These are phyloP conservation scores for Chydorus sphaericus DNA, from an alignment of 2,888 invertebrate genomes.

Conservation along the genomic window DNA sequence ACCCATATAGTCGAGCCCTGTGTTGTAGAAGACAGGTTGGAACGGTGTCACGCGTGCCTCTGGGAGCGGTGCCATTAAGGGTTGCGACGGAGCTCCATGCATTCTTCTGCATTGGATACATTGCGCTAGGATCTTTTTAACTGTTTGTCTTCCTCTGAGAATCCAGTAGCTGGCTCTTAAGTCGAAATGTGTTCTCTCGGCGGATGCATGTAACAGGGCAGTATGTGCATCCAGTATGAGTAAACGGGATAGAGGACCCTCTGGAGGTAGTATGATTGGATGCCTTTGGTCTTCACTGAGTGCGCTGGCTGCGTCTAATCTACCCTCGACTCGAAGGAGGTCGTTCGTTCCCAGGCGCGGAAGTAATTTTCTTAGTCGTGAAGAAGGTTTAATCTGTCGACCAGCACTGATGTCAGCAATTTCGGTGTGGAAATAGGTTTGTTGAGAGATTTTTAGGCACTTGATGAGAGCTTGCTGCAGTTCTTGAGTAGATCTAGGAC, in stretches of 20 bases:
- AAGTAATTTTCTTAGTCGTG: too few relatives aligned
- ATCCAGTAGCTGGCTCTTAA: neutral
- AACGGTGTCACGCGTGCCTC: neutral
- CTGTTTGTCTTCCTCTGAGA: neutral
- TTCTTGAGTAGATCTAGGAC: too few relatives aligned
- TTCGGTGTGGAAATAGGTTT: too few relatives aligned
- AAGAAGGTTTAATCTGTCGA: too few relatives aligned
- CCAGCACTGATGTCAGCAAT: too few relatives aligned
- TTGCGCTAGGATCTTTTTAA: neutral
- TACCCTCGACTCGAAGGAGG: constrained; percentile 1
- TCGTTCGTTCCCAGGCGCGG: neutral
- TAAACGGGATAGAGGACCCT: neutral
- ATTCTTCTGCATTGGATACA: neutral
- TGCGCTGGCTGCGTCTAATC: neutral
- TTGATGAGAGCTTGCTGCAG: too few relatives aligned
- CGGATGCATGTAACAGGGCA: neutral
- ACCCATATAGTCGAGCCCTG: constrained; percentile 11
- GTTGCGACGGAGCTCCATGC: neutral
- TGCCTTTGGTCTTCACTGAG: neutral
- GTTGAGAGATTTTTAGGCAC: too few relatives aligned
- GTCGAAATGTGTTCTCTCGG: neutral
- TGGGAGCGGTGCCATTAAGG: constrained; percentile 7
- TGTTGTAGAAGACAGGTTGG: constrained; percentile 11
- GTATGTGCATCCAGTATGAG: neutral
- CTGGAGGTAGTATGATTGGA: constrained; percentile 1